Conservation (phyloP, 2,113 vertebrate species). For the Apus apus region DNA sequence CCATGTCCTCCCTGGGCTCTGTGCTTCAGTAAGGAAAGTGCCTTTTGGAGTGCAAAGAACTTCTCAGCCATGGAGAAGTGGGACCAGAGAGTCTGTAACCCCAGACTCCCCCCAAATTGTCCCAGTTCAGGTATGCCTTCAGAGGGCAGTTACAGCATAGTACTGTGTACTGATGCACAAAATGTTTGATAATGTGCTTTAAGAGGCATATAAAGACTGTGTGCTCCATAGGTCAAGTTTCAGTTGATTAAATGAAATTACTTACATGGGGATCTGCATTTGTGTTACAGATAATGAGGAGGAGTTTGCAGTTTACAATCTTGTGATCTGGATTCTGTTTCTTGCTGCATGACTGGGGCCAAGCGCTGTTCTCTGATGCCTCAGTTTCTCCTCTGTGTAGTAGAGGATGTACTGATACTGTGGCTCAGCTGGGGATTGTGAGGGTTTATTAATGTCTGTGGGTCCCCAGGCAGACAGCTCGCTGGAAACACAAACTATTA, state of each 20-base stretch:
- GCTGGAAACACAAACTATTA: not conserved
- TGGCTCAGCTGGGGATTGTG: not conserved
- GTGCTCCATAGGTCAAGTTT: rapidly evolving
- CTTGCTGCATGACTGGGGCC: not conserved
- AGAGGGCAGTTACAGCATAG: not conserved
- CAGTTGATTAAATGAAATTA: not conserved
- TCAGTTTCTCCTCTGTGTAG: not conserved
- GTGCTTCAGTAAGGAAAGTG: not conserved
- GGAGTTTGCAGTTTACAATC: not conserved
- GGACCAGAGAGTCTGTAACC: too few species aligned
- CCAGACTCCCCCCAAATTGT: not conserved
- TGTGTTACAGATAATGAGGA: not conserved
- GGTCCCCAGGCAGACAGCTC: not conserved
- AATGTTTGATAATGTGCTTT: not conserved
- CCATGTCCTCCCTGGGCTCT: not conserved
- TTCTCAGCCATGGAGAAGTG: not conserved
- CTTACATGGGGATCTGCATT: not conserved
- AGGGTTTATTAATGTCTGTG: not conserved
- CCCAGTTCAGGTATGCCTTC: not conserved
- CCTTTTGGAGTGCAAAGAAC: not conserved
- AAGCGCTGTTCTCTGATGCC: not conserved
- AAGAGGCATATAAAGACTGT: not conserved
- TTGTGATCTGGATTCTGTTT: not conserved
- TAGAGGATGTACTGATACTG: not conserved
- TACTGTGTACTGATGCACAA: not conserved